These are phyloP conservation scores for Eidolon dupreanum DNA, from an alignment of 2,797 vertebrate species.

Conservation along the genomic window DNA sequence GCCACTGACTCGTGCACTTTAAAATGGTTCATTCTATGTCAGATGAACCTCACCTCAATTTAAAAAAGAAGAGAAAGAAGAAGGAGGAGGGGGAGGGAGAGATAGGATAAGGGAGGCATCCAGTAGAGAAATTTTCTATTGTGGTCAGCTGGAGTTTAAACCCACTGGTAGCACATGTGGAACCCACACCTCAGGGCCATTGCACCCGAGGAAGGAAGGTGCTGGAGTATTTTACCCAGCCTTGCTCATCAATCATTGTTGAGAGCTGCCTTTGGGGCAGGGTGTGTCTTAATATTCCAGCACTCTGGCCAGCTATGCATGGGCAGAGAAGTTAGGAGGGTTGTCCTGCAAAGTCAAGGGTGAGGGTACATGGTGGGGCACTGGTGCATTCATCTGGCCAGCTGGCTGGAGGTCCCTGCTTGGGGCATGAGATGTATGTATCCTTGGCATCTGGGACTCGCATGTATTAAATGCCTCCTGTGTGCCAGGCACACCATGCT, in stretches of 20 bases:
- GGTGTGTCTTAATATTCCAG: neutral
- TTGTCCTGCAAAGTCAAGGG: neutral
- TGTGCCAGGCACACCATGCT: neutral
- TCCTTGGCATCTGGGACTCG: neutral
- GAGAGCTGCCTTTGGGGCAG: neutral
- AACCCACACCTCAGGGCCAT: neutral
- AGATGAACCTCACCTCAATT: neutral
- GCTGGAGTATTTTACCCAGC: neutral
- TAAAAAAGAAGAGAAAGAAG: neutral
- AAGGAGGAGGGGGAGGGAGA: neutral
- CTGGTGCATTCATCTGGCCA: neutral
- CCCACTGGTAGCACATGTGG: fast-evolving
- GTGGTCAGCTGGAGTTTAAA: neutral
- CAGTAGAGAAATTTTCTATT: neutral
- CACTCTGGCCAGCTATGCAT: neutral
- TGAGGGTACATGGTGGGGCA: neutral
- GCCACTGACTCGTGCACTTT: neutral
- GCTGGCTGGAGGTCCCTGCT: neutral
- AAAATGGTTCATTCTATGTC: neutral
- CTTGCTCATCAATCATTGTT: fast-evolving
- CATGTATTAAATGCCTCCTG: neutral
- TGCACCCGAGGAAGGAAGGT: neutral
- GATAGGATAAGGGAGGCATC: neutral
- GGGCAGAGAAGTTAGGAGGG: neutral
- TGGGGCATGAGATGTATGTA: neutral